These are phyloP conservation scores for Ramazzottius varieornatus DNA, from an alignment of 2,888 invertebrate species.

Conservation along the genomic window DNA sequence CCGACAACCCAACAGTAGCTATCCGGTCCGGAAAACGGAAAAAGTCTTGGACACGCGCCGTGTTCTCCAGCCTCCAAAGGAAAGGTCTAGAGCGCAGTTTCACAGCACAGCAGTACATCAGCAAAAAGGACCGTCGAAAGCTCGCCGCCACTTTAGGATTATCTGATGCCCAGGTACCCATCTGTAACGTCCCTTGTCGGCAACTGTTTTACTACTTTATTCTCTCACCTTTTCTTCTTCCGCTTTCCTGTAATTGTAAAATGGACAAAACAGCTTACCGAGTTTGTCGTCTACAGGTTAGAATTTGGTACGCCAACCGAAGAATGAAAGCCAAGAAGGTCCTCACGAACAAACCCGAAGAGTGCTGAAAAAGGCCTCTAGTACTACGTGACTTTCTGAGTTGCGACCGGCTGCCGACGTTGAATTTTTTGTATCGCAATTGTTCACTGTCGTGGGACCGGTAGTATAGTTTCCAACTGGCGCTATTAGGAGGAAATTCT, in stretches of 20 bases:
- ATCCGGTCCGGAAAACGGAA: slow-evolving; percentile 33
- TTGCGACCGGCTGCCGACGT: no score
- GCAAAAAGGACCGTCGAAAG: slow-evolving; percentile 71
- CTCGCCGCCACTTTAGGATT: slow-evolving; percentile 66
- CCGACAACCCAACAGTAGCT: not conserved
- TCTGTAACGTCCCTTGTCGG: not conserved
- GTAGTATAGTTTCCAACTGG: no score
- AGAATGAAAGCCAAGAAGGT: slow-evolving; percentile 37
- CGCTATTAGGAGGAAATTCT: no score
- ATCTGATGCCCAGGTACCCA: slow-evolving; percentile 59
- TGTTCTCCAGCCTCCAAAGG: slow-evolving; percentile 75
- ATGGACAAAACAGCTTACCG: no score
- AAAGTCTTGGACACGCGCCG: slow-evolving; percentile 76
- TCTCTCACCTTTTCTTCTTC: no score
- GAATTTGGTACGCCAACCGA: slow-evolving; percentile 76
- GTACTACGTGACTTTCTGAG: no score
- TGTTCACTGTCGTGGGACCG: no score
- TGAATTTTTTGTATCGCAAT: no score
- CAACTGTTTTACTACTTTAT: not conserved
- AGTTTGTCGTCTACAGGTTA: slow-evolving; percentile 43
- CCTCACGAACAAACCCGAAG: not conserved
- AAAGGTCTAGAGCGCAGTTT: slow-evolving; percentile 74
- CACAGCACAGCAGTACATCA: slow-evolving; percentile 78
- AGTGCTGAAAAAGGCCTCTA: no score
- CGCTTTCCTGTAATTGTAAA: no score